Percentiles rank a stretch among this genome's conserved stretches.
Evolutionary conservation across 2,888 invertebrate genomes (phyloP).

Genomic region (Strigamia maritima): DNA sequence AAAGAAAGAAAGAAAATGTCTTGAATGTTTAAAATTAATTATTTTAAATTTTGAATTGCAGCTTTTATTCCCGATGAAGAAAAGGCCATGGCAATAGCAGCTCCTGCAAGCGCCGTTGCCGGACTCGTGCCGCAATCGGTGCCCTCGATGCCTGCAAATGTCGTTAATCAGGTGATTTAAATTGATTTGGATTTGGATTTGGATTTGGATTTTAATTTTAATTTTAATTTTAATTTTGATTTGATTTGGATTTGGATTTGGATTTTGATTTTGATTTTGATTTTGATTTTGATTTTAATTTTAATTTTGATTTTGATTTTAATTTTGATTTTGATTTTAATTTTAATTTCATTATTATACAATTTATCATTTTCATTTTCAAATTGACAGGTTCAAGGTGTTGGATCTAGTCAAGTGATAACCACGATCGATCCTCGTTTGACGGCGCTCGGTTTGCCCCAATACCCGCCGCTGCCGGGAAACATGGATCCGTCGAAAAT

Average conservation of each 20-base stretch:
- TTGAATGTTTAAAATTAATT: no score
- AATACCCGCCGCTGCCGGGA: constrained; percentile 86
- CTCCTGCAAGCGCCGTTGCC: constrained; percentile 82
- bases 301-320: no score
- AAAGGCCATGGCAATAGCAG: constrained; percentile 85
- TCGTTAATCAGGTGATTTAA: constrained; percentile 67
- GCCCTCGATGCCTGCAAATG: constrained; percentile 83
- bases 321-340: no score
- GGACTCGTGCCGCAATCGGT: constrained; percentile 69
- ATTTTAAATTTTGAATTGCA: constrained; percentile 48
- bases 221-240: no score
- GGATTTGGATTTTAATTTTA: no score
- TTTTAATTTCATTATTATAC: no score
- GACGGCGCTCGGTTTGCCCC: constrained; percentile 73
- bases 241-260: no score
- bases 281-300: no score
- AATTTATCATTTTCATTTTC: no score
- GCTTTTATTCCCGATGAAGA: constrained; percentile 94
- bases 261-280: no score
- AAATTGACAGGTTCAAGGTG: constrained; percentile 67
- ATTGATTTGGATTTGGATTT: no score
- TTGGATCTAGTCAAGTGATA: constrained; percentile 78
- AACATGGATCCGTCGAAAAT: constrained; percentile 82
- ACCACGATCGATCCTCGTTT: constrained; percentile 87
- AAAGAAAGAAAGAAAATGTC: no score